phyloP scores from a whole-genome alignment of 2,113 vertebrate species.

The Crocuta crocuta region DNA sequence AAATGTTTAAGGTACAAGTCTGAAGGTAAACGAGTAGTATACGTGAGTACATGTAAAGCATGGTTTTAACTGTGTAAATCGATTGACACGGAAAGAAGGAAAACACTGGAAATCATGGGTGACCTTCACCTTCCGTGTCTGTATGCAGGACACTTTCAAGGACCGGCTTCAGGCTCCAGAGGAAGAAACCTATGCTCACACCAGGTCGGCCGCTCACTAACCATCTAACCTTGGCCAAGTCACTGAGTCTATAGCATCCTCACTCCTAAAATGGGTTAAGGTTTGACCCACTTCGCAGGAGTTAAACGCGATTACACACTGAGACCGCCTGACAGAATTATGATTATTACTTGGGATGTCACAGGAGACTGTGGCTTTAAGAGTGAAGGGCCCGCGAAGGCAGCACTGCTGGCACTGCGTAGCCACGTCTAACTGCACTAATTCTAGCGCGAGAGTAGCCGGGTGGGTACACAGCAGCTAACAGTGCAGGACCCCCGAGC shows the following conservation, averaged over 20 bases:
- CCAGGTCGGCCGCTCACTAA: neutral
- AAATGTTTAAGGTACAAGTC: neutral
- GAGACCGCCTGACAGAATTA: neutral
- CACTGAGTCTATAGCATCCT: neutral
- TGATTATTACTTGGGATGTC: neutral
- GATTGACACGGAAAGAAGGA: neutral
- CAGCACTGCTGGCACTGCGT: too few relatives aligned
- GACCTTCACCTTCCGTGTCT: neutral
- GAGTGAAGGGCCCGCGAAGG: neutral
- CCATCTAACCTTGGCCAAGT: accelerated
- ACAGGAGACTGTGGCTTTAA: neutral
- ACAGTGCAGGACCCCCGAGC: neutral
- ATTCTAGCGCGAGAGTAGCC: neutral
- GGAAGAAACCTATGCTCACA: neutral
- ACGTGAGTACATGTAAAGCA: accelerated
- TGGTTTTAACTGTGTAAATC: neutral
- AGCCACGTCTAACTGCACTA: neutral
- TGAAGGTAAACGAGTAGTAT: neutral
- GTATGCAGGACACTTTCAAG: too few relatives aligned
- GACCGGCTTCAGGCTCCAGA: too few relatives aligned
- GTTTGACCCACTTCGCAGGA: too few relatives aligned
- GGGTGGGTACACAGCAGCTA: neutral
- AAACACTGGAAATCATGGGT: neutral
- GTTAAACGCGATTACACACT: neutral
- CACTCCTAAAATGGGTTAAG: neutral